phyloP scores from a whole-genome alignment of 2,797 vertebrate species.

The Hyperoplus lanceolatus region DNA sequence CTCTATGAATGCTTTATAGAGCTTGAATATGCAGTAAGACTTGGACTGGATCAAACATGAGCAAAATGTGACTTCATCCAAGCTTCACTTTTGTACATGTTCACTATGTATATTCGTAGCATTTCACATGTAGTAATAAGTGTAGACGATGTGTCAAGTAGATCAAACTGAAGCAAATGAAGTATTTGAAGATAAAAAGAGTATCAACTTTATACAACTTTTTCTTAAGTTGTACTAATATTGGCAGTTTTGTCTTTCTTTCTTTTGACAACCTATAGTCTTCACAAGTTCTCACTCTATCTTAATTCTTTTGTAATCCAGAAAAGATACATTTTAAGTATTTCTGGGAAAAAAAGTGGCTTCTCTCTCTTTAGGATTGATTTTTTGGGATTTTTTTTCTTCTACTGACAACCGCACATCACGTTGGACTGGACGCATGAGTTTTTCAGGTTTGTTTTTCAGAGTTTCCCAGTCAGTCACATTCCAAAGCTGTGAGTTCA shows the following conservation, averaged over 20 bases:
- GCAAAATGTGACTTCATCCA: background rate
- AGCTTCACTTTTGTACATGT: background rate
- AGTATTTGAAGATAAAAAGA: no score
- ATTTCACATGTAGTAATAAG: no score
- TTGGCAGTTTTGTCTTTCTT: no score
- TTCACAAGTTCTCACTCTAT: background rate
- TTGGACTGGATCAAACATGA: background rate
- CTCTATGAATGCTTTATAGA: background rate
- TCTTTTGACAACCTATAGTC: no score
- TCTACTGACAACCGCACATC: conserved; percentile 55
- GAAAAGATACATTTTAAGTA: background rate
- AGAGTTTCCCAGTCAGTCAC: conserved; percentile 76
- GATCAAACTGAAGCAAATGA: no score
- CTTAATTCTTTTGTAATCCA: background rate
- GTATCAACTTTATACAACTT: no score
- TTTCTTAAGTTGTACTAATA: no score
- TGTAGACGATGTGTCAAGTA: no score
- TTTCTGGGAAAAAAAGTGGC: conserved; percentile 1
- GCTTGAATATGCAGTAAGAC: background rate
- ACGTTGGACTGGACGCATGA: conserved; percentile 50
- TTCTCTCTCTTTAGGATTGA: conserved; percentile 1
- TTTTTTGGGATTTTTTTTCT: background rate
- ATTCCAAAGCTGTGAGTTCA: conserved; percentile 86
- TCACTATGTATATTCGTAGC: no score
- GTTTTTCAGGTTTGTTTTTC: conserved; percentile 76